A percentile compares a stretch with the other conserved stretches of the same genome.
phyloP scores from a whole-genome alignment of 2,113 vertebrate species.

The Cynopterus brachyotis region DNA sequence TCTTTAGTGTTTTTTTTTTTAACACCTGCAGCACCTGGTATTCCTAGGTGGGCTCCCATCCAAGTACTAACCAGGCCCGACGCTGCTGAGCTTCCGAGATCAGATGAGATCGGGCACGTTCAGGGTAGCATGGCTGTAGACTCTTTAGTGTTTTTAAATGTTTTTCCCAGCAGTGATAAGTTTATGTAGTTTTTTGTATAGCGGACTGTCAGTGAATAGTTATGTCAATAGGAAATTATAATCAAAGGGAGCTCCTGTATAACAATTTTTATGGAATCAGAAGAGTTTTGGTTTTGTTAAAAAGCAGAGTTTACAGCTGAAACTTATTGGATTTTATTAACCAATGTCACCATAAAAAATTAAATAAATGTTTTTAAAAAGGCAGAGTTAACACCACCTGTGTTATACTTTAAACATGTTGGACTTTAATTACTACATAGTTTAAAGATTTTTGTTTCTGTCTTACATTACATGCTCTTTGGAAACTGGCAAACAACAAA shows the following conservation, averaged over 20 bases:
- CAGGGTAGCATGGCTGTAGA: no score
- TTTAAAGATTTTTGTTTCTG: neutral
- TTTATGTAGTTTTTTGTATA: neutral
- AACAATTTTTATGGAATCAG: neutral
- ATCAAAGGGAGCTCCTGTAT: neutral
- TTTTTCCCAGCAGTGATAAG: conserved; percentile 14
- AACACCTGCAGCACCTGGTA: no score
- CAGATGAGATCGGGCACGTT: no score
- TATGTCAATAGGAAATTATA: neutral
- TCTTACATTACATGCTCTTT: conserved; percentile 20
- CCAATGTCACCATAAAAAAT: no score
- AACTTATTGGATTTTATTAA: no score
- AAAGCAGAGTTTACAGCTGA: neutral
- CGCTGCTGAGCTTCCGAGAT: no score
- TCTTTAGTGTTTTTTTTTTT: neutral
- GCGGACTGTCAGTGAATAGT: neutral
- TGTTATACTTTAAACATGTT: neutral
- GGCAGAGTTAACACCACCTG: neutral
- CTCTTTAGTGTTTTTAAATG: conserved; percentile 14
- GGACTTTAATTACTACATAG: neutral
- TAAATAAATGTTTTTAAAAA: no score
- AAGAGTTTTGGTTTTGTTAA: conserved; percentile 40
- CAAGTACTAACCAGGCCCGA: no score
- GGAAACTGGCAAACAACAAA: conserved; percentile 15
- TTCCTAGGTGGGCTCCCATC: no score